These are phyloP conservation scores for Melanerpes formicivorus DNA, from an alignment of 2,113 vertebrate genomes.

Conservation along the genomic window DNA sequence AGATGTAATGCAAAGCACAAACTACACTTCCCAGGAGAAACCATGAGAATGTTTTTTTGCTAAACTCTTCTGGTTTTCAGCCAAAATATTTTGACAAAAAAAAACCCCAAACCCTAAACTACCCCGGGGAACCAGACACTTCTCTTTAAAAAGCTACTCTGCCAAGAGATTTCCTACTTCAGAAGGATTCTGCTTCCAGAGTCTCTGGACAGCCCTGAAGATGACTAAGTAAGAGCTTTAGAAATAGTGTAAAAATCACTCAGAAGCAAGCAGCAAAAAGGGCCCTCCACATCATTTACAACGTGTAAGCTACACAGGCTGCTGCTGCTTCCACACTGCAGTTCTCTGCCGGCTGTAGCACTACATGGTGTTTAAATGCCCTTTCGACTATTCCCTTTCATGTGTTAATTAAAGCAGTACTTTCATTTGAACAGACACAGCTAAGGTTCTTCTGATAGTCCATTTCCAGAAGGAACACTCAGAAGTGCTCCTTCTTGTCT, in stretches of 20 bases:
- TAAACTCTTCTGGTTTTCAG: conserved; percentile 55
- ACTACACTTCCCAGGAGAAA: conserved; percentile 62
- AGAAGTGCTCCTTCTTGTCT: neutral
- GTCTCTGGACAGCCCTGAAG: neutral
- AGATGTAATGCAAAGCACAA: conserved; percentile 23
- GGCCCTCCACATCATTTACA: neutral
- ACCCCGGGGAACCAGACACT: neutral
- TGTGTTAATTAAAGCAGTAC: neutral
- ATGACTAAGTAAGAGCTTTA: neutral
- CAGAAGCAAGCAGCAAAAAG: neutral
- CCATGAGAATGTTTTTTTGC: conserved; percentile 45
- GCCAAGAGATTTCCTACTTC: neutral
- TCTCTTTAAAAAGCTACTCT: conserved; percentile 11
- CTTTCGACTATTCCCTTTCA: neutral
- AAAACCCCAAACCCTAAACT: neutral
- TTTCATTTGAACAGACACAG: neutral
- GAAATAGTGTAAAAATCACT: conserved; percentile 7
- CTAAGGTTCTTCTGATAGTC: neutral
- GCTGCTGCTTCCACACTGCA: neutral
- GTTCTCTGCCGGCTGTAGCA: neutral
- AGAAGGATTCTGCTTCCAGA: conserved; percentile 9
- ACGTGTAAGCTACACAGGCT: neutral
- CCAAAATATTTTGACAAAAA: conserved; percentile 54
- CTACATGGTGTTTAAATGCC: neutral
- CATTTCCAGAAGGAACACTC: neutral